Conservation (phyloP, 2,113 vertebrate species). For the Psilopogon haemacephalus region DNA sequence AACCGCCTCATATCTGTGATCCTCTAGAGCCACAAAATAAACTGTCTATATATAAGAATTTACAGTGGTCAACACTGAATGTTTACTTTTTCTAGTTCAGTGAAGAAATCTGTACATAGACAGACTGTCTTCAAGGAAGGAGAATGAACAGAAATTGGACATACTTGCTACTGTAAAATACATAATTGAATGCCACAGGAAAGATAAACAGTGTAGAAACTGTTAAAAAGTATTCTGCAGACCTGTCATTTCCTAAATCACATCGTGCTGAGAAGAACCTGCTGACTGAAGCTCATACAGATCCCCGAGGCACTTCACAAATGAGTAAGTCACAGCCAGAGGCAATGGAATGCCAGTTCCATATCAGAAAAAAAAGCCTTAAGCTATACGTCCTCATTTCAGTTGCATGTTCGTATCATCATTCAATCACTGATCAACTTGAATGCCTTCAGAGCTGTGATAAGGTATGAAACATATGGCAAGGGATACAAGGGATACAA, state of each 20-base stretch:
- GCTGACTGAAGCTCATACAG: background rate
- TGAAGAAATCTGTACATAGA: background rate
- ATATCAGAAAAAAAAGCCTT: background rate
- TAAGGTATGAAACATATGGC: background rate
- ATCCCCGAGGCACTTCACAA: background rate
- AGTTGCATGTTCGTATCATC: background rate
- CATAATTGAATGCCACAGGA: constrained; percentile 29
- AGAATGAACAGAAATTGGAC: constrained; percentile 19
- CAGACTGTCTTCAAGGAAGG: background rate
- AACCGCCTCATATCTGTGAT: background rate
- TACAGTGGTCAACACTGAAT: background rate
- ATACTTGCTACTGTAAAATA: background rate
- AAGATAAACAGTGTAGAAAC: background rate
- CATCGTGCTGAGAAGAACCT: background rate
- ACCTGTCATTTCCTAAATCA: constrained; percentile 12
- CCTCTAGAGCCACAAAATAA: background rate
- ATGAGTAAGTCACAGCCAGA: background rate
- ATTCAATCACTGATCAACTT: background rate
- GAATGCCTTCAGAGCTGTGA: background rate
- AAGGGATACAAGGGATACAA: background rate
- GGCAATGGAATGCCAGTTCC: background rate
- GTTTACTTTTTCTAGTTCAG: background rate
- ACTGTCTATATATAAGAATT: background rate
- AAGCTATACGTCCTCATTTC: background rate
- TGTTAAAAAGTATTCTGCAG: background rate